Base-by-base conservation (phyloP, 2,888 invertebrate genomes). In the Blomia tropicalis region DNA sequence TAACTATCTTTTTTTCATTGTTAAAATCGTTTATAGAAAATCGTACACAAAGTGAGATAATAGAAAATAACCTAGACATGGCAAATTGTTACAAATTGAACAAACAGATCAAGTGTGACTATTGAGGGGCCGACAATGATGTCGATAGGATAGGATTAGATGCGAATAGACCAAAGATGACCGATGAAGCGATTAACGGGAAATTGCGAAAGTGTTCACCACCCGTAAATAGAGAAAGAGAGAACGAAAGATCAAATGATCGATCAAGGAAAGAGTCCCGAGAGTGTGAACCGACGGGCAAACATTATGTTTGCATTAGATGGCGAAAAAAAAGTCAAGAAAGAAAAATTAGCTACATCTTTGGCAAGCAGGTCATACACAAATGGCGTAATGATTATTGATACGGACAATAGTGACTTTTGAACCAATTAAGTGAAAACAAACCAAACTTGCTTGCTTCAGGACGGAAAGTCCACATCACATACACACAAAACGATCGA, bases 21-120 rank as follows among this genome's bases (percentile, higher is more conserved):
- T n/a, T n/a, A n/a, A n/a, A n/a, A n/a, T n/a, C n/a, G n/a, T n/a
- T n/a, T n/a, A n/a, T n/a, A n/a, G n/a, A n/a, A n/a, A n/a, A n/a
- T n/a, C n/a, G n/a, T n/a, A n/a, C n/a, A n/a, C n/a, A n/a, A n/a
- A n/a, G n/a, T n/a, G n/a, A n/a, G n/a, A n/a, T n/a, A n/a, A n/a
- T n/a, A n/a, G n/a, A n/a, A n/a, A n/a, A n/a, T n/a, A n/a, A n/a
- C n/a, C n/a, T n/a, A n/a, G n/a, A n/a, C n/a, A n/a, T 47, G 51
- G 51, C 51, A 47, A 47, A 47, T 47, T 47, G 51, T 47, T 47
- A 47, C 51, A 47, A 47, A 47, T 47, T 47, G 51, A 47, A 7
- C 51, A 47, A 47, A 27, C 51, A 47, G 23, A 47, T 19, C 7
- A 47, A 47, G 11, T 11, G 17, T 36, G 36, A 36, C 22, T 22